Base-by-base conservation (phyloP, 2,888 invertebrate genomes). In the Cephus pulcher region DNA sequence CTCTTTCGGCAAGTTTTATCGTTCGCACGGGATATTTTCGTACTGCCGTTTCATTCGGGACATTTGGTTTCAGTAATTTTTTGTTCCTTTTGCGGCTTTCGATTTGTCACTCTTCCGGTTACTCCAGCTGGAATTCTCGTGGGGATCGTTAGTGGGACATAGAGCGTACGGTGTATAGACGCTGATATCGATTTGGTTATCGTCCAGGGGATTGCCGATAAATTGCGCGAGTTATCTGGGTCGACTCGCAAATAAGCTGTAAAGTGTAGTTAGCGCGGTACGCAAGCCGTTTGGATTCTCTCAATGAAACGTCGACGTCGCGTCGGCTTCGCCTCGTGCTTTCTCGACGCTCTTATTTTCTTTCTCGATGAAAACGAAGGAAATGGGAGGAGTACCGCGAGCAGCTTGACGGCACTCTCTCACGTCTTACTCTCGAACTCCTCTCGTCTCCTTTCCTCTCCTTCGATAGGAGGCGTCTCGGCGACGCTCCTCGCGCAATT, bases 221-320 rank as follows among this genome's bases (percentile, higher is more conserved):
- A 83, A 87, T 82, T 82, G 84, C 79, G 12, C 82, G 84, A 85
- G 82, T 86, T 87, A 90, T 89, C 89, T 90, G 84, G 89, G 89
- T 90, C 89, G 88, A 80, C 87, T 86, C 88, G 85, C 84, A 89
- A 90, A 89, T 89, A 89, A 84, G 86, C 85, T 82, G 34, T 37
- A 76, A 35, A 37, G 56, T 34, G 70, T 70, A 75, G 77, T 76
- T 40, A 78, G 68, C 69, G 35, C 77, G 76, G 70, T 78, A 80
- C 82, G 82, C 83, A 76, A 75, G 76, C 80, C 35, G 34, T 68
- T 76, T 80, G 81, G 83, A 78, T 80, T 85, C 85, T 80, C 85
- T 88, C 87, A 87, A 87, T 86, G 85, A 86, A 88, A 40, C 40
- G 40, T 40, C 40, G 40, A 40, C 40, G 40, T 15, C 40, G 40